Evolutionary conservation across 2,113 vertebrate species (phyloP).

Genomic region (Crotophaga sulcirostris): DNA sequence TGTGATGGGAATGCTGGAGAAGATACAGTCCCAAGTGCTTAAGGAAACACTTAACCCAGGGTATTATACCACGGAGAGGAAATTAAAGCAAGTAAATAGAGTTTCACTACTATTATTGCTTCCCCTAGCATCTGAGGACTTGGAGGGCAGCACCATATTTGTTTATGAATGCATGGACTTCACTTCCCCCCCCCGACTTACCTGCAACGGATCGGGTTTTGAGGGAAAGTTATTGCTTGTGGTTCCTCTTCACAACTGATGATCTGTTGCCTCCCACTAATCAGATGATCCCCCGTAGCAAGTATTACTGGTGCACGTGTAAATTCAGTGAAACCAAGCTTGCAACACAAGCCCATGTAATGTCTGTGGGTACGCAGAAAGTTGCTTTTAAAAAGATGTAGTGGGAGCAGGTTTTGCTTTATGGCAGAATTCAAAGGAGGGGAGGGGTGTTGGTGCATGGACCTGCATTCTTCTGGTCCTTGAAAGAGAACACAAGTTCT

Average conservation of each 20-base stretch:
- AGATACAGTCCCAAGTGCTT: neutral
- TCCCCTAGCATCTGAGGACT: neutral
- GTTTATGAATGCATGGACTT: neutral
- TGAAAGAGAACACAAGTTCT: neutral
- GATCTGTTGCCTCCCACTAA: neutral
- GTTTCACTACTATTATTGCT: neutral
- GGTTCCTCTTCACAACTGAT: neutral
- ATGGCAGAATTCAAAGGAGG: neutral
- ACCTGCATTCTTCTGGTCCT: neutral
- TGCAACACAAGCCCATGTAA: neutral
- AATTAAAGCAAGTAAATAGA: neutral
- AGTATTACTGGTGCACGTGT: neutral
- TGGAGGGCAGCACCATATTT: neutral
- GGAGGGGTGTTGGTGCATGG: fast-evolving
- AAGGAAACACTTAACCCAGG: neutral
- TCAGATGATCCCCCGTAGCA: neutral
- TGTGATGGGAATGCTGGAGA: neutral
- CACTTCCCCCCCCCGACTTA: neutral
- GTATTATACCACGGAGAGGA: neutral
- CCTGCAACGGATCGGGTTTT: neutral
- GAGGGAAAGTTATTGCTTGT: neutral
- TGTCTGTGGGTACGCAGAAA: neutral
- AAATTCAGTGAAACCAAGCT: neutral
- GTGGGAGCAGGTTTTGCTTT: neutral
- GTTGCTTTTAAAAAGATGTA: neutral